phyloP scores from a whole-genome alignment of 2,113 vertebrate species.

The Mesembrinibis cayennensis region DNA sequence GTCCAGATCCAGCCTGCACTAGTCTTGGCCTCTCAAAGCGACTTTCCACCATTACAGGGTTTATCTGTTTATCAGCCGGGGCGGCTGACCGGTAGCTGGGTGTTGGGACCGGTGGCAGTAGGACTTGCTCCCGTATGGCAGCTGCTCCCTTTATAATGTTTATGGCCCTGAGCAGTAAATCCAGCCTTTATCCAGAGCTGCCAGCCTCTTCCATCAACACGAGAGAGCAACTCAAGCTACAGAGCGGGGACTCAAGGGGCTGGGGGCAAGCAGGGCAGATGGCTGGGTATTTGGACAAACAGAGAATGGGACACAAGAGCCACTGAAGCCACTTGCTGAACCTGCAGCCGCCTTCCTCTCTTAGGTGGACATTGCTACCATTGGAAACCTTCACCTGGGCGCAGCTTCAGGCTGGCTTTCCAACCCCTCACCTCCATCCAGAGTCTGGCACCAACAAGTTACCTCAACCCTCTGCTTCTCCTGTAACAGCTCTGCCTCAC shows the following conservation, averaged over 20 bases:
- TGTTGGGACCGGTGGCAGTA: not conserved
- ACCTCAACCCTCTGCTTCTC: not conserved
- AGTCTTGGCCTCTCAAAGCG: not conserved
- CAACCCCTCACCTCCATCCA: rapidly evolving
- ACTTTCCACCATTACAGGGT: not conserved
- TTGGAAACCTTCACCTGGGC: not conserved
- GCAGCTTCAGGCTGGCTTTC: not conserved
- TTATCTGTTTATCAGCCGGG: too few species aligned
- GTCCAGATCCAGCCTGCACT: not conserved
- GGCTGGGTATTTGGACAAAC: not conserved
- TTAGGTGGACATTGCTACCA: not conserved
- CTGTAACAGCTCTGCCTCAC: not conserved
- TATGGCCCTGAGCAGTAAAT: not conserved
- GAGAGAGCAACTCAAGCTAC: not conserved
- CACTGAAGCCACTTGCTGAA: not conserved
- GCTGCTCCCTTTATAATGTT: not conserved
- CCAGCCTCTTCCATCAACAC: not conserved
- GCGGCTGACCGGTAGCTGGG: rapidly evolving
- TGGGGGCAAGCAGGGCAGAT: not conserved
- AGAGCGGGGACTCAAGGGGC: not conserved
- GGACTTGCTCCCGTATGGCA: not conserved
- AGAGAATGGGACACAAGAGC: not conserved
- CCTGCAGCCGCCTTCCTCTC: not conserved
- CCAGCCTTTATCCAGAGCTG: not conserved
- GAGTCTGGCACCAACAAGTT: rapidly evolving